Evolutionary conservation across 64 coral and sea anemone species (phyloP).

Genomic region (Catalaphyllia jardinei): DNA sequence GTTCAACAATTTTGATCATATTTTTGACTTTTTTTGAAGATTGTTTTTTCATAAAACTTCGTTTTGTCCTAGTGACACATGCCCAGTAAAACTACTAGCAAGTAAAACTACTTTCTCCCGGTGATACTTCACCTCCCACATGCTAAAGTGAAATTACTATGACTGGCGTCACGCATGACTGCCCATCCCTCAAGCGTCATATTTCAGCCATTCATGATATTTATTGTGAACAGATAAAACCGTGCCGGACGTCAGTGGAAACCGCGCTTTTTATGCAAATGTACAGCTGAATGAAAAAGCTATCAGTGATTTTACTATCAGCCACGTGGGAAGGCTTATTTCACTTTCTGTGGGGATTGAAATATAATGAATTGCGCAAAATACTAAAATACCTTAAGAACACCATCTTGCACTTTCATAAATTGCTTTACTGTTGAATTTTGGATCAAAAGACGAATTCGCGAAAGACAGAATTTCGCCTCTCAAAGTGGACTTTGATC

Average conservation of each 20-base stretch:
- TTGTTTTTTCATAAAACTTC: not conserved
- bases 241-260: not conserved
- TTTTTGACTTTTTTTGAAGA: not conserved
- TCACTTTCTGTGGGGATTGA: not conserved
- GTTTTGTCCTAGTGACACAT: not conserved
- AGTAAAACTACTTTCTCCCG: conserved; percentile 36
- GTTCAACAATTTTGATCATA: not conserved
- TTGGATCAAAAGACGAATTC: too few species aligned
- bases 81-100: conserved; percentile 16
- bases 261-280: conserved; percentile 43
- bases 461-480: too few species aligned
- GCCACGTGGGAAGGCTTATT: conserved; percentile 12
- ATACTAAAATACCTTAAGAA: not conserved
- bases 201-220: too few species aligned
- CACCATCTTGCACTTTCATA: not conserved
- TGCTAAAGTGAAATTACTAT: not conserved
- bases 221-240: not conserved
- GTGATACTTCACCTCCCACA: not conserved
- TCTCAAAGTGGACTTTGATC: too few species aligned
- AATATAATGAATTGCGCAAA: not conserved
- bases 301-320: conserved; percentile 19
- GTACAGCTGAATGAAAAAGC: not conserved
- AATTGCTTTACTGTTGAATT: too few species aligned
- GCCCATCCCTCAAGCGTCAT: not conserved
- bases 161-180: conserved; percentile 4